Conservation (phyloP, 2,888 invertebrate genomes). For the Heliconius aoede region DNA sequence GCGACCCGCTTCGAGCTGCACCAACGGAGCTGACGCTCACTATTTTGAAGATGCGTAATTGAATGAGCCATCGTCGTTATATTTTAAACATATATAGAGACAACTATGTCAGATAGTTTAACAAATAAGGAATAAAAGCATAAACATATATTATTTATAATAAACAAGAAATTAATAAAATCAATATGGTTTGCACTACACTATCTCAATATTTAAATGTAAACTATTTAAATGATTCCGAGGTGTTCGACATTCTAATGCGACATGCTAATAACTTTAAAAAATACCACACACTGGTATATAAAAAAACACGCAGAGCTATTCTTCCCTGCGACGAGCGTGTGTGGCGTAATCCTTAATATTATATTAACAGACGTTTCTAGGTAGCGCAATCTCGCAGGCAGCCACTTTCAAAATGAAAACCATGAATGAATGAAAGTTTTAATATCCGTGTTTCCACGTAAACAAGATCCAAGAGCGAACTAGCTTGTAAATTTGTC, state of each 20-base stretch:
- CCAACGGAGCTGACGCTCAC: constrained; percentile 46
- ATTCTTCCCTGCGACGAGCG: constrained; percentile 38
- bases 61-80: constrained; percentile 14
- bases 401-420: constrained; percentile 22
- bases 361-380: constrained; percentile 27
- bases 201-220: not conserved
- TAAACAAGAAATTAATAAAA: not conserved
- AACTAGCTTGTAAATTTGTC: constrained; percentile 1
- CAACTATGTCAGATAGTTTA: not conserved
- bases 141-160: not conserved
- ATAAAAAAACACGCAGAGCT: constrained; percentile 32
- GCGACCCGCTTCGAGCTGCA: constrained; percentile 67
- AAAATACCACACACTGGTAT: not conserved
- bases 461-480: constrained; percentile 15
- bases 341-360: constrained; percentile 34
- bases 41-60: constrained; percentile 42
- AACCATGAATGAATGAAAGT: constrained; percentile 2
- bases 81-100: not conserved
- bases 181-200: not conserved
- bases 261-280: not conserved
- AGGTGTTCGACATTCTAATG: constrained; percentile 6
- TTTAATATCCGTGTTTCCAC: constrained; percentile 14
- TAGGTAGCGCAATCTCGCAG: constrained; percentile 19
- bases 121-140: not conserved
- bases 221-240: not conserved